These are phyloP conservation scores for Diplazon laetatorius DNA, from an alignment of 2,888 invertebrate genomes.

Conservation along the genomic window DNA sequence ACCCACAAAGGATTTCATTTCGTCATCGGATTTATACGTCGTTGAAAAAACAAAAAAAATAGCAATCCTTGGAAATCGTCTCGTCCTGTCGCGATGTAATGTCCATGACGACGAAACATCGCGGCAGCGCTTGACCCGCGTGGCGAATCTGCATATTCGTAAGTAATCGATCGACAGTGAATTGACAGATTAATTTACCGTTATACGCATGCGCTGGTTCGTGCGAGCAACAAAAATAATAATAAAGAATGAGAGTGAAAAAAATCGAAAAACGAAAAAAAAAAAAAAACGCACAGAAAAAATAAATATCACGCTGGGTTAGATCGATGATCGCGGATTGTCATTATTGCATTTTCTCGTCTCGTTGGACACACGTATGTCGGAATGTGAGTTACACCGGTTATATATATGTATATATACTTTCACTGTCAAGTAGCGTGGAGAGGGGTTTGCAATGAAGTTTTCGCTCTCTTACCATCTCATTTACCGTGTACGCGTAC, in stretches of 20 bases:
- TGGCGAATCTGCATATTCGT: conserved; percentile 44
- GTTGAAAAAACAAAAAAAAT: background rate
- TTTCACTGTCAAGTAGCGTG: conserved; percentile 79
- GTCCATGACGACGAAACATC: background rate
- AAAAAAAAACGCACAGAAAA: conserved; percentile 15
- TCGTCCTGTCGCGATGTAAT: conserved; percentile 22
- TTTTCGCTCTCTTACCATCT: conserved; percentile 14
- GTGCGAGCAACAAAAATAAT: no score
- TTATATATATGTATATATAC: no score
- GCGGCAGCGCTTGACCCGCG: background rate
- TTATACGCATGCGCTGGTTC: background rate
- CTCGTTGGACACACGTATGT: conserved; percentile 67
- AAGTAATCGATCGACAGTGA: conserved; percentile 50
- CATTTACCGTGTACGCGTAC: conserved; percentile 9
- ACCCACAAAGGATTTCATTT: conserved; percentile 29
- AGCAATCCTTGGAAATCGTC: no score
- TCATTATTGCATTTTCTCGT: conserved; percentile 68
- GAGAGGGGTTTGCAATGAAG: conserved; percentile 44
- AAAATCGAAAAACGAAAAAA: background rate
- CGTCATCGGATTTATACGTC: no score
- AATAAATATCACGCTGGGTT: conserved; percentile 40
- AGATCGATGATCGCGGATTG: conserved; percentile 66
- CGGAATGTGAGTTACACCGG: conserved; percentile 76
- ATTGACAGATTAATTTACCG: conserved; percentile 48
- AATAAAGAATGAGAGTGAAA: no score